Evolutionary conservation across 1,140 invertebrate species (phyloP).

Genomic region (Cyphomyrmex costatus): DNA sequence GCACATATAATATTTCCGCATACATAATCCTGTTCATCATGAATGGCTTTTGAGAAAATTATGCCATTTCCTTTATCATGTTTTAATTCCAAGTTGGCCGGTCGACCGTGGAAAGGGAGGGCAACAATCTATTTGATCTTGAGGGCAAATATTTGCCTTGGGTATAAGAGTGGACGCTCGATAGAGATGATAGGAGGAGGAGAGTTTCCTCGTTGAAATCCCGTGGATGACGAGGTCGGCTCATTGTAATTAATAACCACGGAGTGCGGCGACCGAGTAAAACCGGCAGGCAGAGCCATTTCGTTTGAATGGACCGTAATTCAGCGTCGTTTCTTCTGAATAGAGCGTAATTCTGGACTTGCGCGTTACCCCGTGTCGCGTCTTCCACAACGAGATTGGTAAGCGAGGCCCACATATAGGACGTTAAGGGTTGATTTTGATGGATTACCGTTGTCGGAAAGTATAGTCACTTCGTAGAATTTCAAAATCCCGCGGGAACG

Average conservation of each 20-base stretch:
- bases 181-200: conserved; percentile 22
- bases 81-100: conserved; percentile 26
- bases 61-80: not conserved
- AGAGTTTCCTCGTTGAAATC: conserved; percentile 6
- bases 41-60: not conserved
- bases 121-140: conserved; percentile 80
- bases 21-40: not conserved
- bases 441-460: conserved; percentile 72
- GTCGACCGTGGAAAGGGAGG: conserved; percentile 35
- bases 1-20: not conserved
- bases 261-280: conserved; percentile 59
- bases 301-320: conserved; percentile 82
- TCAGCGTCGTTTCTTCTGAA: conserved; percentile 82
- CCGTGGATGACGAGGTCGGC: conserved; percentile 61
- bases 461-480: conserved; percentile 57
- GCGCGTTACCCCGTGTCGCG: conserved; percentile 71
- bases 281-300: conserved; percentile 72
- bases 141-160: conserved; percentile 80
- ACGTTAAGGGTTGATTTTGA: conserved; percentile 80
- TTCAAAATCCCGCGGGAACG: conserved; percentile 64
- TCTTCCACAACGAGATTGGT: conserved; percentile 51
- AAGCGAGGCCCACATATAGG: conserved; percentile 34
- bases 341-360: conserved; percentile 82
- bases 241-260: conserved; percentile 83
- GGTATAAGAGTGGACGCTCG: conserved; percentile 60